A percentile compares a stretch with the other conserved stretches of the same genome.
phyloP scores from a whole-genome alignment of 2,888 invertebrate species.

The Macaria notata region DNA sequence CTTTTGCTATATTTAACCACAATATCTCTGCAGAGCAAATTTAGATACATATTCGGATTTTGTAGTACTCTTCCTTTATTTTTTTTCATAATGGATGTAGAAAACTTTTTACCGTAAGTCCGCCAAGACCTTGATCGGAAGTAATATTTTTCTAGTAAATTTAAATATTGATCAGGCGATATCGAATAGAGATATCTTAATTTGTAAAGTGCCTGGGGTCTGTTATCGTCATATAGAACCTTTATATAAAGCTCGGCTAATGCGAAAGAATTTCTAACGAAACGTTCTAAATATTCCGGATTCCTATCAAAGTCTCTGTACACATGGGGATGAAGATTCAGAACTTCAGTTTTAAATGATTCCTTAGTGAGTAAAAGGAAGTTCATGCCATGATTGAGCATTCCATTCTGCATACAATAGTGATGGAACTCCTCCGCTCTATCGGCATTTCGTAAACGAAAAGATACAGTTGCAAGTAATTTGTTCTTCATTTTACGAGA shows the following conservation, averaged over 20 bases:
- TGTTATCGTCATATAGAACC: not conserved
- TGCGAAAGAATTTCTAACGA: slow-evolving; percentile 44
- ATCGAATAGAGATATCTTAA: slow-evolving; percentile 32
- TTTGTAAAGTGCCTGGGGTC: slow-evolving; percentile 2
- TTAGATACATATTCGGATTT: slow-evolving; percentile 45
- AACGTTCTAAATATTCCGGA: slow-evolving; percentile 27
- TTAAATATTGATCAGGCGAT: slow-evolving; percentile 45
- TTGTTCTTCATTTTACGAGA: slow-evolving; percentile 60
- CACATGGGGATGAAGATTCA: slow-evolving; percentile 24
- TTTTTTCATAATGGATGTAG: slow-evolving; percentile 46
- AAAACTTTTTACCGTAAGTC: slow-evolving; percentile 39
- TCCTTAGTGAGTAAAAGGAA: slow-evolving; percentile 53
- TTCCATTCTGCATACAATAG: slow-evolving; percentile 45
- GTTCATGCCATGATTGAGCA: slow-evolving; percentile 44
- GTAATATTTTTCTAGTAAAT: slow-evolving; percentile 45
- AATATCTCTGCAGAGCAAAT: slow-evolving; percentile 37
- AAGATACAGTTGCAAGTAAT: slow-evolving; percentile 44
- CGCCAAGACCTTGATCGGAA: not conserved
- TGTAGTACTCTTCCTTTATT: slow-evolving; percentile 50
- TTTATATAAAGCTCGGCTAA: slow-evolving; percentile 24
- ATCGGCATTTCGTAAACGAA: slow-evolving; percentile 41
- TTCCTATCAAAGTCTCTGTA: slow-evolving; percentile 8
- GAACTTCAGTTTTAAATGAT: slow-evolving; percentile 45
- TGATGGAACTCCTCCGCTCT: slow-evolving; percentile 48
- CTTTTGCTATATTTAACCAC: slow-evolving; percentile 40